Evolutionary conservation across 2,113 vertebrate genomes (phyloP).

Genomic region (Neotragus moschatus): DNA sequence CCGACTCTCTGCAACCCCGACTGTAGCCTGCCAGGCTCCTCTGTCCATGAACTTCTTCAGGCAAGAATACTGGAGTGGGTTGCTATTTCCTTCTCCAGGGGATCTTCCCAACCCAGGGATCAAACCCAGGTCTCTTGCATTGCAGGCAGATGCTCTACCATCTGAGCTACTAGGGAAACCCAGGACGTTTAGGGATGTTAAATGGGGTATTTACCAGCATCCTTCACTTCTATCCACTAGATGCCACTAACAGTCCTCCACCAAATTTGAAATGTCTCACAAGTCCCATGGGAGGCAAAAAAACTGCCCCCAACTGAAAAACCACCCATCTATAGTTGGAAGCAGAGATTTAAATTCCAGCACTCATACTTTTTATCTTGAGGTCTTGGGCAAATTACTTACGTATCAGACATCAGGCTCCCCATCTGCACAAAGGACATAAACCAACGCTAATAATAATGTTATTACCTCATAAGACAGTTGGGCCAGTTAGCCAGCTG

Average conservation of each 20-base stretch:
- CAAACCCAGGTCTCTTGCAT: neutral
- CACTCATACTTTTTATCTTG: neutral
- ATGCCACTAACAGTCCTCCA: neutral
- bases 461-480: neutral
- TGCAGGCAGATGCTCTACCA: neutral
- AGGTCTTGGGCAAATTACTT: neutral
- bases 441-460: neutral
- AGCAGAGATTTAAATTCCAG: neutral
- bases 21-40: neutral
- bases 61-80: neutral
- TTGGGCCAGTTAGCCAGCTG: neutral
- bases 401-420: neutral
- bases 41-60: neutral
- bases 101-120: neutral
- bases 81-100: neutral
- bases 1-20: neutral
- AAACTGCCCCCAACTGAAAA: neutral
- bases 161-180: neutral
- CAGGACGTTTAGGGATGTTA: accelerated
- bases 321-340: neutral
- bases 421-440: neutral
- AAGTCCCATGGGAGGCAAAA: neutral
- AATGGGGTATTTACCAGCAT: neutral
- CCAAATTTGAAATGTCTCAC: neutral
- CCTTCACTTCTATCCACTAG: neutral